These are phyloP conservation scores for Silurus asotus DNA, from an alignment of 2,113 vertebrate species.

Conservation along the genomic window DNA sequence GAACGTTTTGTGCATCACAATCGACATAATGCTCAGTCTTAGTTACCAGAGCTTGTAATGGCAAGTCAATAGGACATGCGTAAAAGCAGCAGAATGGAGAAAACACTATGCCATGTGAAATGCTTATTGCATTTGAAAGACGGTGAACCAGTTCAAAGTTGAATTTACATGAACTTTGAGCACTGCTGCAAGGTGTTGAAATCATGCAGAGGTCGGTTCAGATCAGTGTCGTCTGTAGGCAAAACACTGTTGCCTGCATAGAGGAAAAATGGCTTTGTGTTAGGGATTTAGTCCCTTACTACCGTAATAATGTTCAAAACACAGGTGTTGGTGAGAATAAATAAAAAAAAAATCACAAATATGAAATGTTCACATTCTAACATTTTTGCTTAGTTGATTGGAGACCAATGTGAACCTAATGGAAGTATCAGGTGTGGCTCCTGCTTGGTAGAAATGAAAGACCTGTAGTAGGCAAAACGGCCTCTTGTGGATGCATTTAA, in stretches of 20 bases:
- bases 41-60: background rate
- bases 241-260: background rate
- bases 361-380: background rate
- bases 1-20: background rate
- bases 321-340: background rate
- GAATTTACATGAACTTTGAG: slow-evolving; percentile 1
- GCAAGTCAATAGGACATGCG: background rate
- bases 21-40: background rate
- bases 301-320: background rate
- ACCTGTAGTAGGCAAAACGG: background rate
- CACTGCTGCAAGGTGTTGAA: background rate
- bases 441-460: background rate
- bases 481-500: too few relatives aligned
- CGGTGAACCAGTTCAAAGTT: background rate
- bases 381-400: background rate
- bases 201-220: background rate
- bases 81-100: background rate
- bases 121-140: background rate
- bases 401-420: background rate
- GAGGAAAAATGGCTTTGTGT: background rate
- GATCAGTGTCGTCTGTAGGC: background rate
- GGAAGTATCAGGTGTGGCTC: background rate
- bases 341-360: background rate
- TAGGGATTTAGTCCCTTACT: too few relatives aligned
- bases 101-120: background rate